These are phyloP conservation scores for Dicentrarchus labrax DNA, from an alignment of 2,113 vertebrate genomes.

Conservation along the genomic window DNA sequence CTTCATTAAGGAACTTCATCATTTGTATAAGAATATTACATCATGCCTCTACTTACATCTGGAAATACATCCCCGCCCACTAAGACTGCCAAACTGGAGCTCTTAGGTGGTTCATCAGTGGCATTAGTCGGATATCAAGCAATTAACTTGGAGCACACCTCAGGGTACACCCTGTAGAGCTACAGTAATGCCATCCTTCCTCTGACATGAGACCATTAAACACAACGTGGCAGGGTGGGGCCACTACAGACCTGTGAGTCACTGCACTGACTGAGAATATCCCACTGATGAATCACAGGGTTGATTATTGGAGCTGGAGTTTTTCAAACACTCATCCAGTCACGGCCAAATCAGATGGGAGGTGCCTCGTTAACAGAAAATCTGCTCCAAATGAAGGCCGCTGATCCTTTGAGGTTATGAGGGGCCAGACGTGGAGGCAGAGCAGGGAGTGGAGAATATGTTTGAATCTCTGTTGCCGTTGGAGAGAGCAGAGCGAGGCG, in stretches of 20 bases:
- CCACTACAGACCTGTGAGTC: constrained; percentile 45
- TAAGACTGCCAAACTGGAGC: constrained; percentile 9
- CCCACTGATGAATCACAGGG: constrained; percentile 48
- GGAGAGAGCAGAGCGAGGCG: background rate
- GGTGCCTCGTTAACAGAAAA: constrained; percentile 32
- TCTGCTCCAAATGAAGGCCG: background rate
- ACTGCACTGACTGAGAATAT: constrained; percentile 36
- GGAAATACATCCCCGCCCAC: constrained; percentile 12
- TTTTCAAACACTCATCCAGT: constrained; percentile 25
- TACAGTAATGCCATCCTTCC: constrained; percentile 16
- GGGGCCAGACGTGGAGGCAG: background rate
- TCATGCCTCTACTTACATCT: background rate
- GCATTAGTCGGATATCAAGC: constrained; percentile 36
- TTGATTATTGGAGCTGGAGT: constrained; percentile 38
- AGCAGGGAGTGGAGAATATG: background rate
- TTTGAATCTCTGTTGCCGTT: background rate
- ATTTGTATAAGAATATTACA: background rate
- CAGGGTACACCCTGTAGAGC: constrained; percentile 31
- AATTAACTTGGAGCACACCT: constrained; percentile 30
- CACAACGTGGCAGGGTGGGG: constrained; percentile 31
- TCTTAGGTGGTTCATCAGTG: constrained; percentile 2
- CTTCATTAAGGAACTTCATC: constrained; percentile 14
- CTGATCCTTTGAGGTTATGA: background rate
- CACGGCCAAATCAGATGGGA: constrained; percentile 16
- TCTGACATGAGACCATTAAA: constrained; percentile 44